Conservation (phyloP, 2,113 vertebrate species). For the Conger conger region DNA sequence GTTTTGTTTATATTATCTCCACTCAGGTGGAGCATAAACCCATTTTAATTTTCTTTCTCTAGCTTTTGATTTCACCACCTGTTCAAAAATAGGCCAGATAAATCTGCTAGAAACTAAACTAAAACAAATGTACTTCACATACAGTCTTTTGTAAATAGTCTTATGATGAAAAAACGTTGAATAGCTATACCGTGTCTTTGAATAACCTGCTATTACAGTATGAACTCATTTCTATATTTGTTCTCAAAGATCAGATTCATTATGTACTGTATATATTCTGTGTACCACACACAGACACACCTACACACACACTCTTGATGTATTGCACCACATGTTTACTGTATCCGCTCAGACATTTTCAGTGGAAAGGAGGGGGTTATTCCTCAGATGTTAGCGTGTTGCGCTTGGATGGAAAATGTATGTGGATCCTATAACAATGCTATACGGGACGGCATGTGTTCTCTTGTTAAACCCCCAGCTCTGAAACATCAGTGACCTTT, state of each 20-base stretch:
- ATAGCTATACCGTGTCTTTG: no score
- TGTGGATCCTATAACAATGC: conserved; percentile 1
- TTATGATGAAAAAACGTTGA: no score
- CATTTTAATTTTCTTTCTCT: not conserved
- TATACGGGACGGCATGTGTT: conserved; percentile 26
- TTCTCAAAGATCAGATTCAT: not conserved
- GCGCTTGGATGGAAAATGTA: conserved; percentile 32
- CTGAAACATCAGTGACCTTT: conserved; percentile 49
- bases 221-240: not conserved
- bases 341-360: not conserved
- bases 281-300: no score
- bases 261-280: not conserved
- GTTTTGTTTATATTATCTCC: not conserved
- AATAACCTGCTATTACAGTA: no score
- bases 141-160: no score
- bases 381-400: not conserved
- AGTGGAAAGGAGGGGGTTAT: no score
- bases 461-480: conserved; percentile 39
- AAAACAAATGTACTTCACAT: no score
- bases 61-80: not conserved
- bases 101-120: no score
- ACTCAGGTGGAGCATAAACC: not conserved
- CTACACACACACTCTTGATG: not conserved
- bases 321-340: not conserved
- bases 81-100: not conserved